Percentiles rank a stretch among this genome's conserved stretches.
Evolutionary conservation across 1,140 invertebrate species (phyloP).

Genomic region (Meloidogyne floridensis): DNA sequence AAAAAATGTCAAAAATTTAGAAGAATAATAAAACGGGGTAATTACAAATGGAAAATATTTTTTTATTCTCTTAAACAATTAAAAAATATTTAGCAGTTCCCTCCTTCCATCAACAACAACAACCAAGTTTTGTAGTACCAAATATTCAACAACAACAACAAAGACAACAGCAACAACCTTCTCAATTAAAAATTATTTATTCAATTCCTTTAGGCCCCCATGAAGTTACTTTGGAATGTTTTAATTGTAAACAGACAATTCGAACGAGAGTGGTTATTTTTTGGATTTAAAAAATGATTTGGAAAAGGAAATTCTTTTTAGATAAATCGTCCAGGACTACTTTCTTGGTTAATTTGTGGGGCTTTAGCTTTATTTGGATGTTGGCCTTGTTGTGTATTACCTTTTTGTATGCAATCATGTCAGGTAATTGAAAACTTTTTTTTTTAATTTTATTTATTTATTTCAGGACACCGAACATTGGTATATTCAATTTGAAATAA

Average conservation of each 20-base stretch:
- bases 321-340: conserved; percentile 25
- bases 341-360: conserved; percentile 30
- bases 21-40: neutral
- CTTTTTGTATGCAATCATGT: conserved; percentile 24
- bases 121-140: neutral
- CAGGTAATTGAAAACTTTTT: conserved; percentile 11
- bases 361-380: conserved; percentile 30
- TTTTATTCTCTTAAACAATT: too few species aligned
- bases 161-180: neutral
- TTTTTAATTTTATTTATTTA: conserved; percentile 11
- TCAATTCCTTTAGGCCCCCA: conserved; percentile 28
- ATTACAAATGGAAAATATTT: too few species aligned
- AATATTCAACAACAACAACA: neutral
- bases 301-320: neutral
- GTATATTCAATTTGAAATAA: too few species aligned
- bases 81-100: neutral
- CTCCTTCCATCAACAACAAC: too few species aligned
- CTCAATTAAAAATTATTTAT: conserved; percentile 22
- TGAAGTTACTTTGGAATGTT: conserved; percentile 20
- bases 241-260: conserved; percentile 23
- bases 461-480: conserved; percentile 27
- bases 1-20: too few species aligned
- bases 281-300: neutral
- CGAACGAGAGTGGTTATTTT: neutral
- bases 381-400: conserved; percentile 30